Percentiles rank a stretch among this genome's conserved stretches.
phyloP scores from a whole-genome alignment of 2,888 invertebrate genomes.

The Lymantria dispar region DNA sequence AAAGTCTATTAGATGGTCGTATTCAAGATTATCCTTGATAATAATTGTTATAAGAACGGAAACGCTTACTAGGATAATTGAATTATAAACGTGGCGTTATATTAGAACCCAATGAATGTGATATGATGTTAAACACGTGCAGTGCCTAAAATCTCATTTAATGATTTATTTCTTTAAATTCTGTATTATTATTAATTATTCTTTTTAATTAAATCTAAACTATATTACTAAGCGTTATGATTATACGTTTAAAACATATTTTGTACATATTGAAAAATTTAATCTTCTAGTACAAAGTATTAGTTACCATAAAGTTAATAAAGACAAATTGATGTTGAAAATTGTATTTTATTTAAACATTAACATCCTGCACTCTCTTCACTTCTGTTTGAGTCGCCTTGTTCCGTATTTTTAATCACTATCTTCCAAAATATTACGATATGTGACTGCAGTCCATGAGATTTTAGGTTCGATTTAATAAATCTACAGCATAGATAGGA shows the following conservation, averaged over 20 bases:
- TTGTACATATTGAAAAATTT: conserved; percentile 71
- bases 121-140: conserved; percentile 74
- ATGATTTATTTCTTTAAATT: conserved; percentile 47
- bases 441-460: no score
- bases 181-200: conserved; percentile 20
- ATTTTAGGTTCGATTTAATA: no score
- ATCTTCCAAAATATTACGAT: no score
- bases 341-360: conserved; percentile 25
- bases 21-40: conserved; percentile 53
- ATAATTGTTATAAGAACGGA: conserved; percentile 75
- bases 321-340: conserved; percentile 78
- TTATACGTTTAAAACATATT: conserved; percentile 48
- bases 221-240: conserved; percentile 53
- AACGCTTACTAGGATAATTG: conserved; percentile 78
- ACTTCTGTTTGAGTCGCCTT: no score
- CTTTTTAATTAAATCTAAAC: conserved; percentile 48
- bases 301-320: conserved; percentile 74
- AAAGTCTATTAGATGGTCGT: conserved; percentile 21
- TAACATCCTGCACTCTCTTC: no score
- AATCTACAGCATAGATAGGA: no score
- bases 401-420: no score
- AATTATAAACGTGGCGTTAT: conserved; percentile 50
- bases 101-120: conserved; percentile 70
- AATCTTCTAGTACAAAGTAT: conserved; percentile 78
- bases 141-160: conserved; percentile 79